Evolutionary conservation across 1,140 invertebrate genomes (phyloP).

Genomic region (Phocides pigmalion): DNA sequence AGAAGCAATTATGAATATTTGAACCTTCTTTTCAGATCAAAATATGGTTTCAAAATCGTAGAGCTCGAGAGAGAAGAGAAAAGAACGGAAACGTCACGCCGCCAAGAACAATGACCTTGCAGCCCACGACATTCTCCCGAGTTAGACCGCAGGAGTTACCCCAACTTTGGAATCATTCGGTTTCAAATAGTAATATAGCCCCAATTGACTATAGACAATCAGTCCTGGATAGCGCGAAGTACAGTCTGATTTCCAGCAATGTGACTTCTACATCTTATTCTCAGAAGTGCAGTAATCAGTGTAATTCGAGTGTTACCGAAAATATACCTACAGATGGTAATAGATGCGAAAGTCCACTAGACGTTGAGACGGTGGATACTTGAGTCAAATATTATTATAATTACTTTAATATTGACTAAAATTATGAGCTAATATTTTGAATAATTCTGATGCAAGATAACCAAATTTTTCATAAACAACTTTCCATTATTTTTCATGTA

Average conservation of each 20-base stretch:
- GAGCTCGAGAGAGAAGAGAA: slow-evolving; percentile 87
- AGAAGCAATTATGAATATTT: neutral
- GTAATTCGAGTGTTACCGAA: neutral
- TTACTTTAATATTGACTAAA: neutral
- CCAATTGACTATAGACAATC: slow-evolving; percentile 12
- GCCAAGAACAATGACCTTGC: slow-evolving; percentile 57
- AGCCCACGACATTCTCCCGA: slow-evolving; percentile 45
- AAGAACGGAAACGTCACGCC: slow-evolving; percentile 57
- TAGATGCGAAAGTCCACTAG: slow-evolving; percentile 54
- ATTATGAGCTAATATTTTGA: no score
- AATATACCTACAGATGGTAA: slow-evolving; percentile 24
- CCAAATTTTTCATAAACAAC: no score
- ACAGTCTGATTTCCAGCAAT: neutral
- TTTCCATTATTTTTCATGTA: no score
- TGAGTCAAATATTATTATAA: neutral
- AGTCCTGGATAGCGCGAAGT: slow-evolving; percentile 5
- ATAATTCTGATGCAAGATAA: no score
- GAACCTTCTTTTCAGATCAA: slow-evolving; percentile 85
- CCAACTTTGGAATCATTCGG: slow-evolving; percentile 24
- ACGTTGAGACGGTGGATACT: slow-evolving; percentile 56
- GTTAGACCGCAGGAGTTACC: slow-evolving; percentile 9
- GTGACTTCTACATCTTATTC: neutral
- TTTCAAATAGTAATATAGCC: neutral
- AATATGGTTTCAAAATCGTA: slow-evolving; percentile 91
- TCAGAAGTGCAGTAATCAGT: neutral